Base-by-base conservation (phyloP, 2,888 invertebrate genomes). In the Dynastes hyllus region DNA sequence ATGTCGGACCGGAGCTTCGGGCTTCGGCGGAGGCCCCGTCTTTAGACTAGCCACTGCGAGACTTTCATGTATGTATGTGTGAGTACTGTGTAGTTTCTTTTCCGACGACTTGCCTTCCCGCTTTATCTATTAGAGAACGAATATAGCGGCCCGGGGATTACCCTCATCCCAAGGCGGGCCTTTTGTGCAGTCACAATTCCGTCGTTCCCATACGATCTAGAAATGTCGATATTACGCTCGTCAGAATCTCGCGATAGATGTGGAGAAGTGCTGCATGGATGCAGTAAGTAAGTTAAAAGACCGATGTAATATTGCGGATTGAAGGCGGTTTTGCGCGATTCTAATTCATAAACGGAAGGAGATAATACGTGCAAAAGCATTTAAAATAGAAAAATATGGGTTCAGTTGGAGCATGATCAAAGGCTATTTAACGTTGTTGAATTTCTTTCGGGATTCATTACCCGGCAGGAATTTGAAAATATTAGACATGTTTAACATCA, bases 121-220 rank as follows among this genome's bases (percentile, higher is more conserved):
- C 22, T 58, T 22, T 58, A 22, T 22, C 22, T 53, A n/a, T n/a
- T 58, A 58, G 55, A 58, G 45, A 22, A 22, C 55, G 55, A 27
- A 63, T 63, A 29, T 63, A 55, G 16, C 22, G 32, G 29, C 1
- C 63, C 13, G 63, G 11, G 63, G 63, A 63, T 63, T 63, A 63
- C 63, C 32, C 32, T 13, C 29, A 32, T 45, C 37, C 29, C 22
- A 29, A 29, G 29, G 27, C 63, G 29, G 11, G 29, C 29, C 63
- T 63, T 63, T 63, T 63, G 63, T 63, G 32, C 32, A 63, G 29
- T 63, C 63, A 63, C 63, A 63, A 63, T 63, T 32, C 63, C 63
- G 32, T 37, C 32, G 32, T 37, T 37, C 2, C 63, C 29, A 2
- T 32, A 63, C 63, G 63, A 63, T 13, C 29, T 63, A 63, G 29